Evolutionary conservation across 2,888 invertebrate genomes (phyloP), one percentile per base, ranked within the genome.

Genomic region (Allophyes oxyacanthae): DNA sequence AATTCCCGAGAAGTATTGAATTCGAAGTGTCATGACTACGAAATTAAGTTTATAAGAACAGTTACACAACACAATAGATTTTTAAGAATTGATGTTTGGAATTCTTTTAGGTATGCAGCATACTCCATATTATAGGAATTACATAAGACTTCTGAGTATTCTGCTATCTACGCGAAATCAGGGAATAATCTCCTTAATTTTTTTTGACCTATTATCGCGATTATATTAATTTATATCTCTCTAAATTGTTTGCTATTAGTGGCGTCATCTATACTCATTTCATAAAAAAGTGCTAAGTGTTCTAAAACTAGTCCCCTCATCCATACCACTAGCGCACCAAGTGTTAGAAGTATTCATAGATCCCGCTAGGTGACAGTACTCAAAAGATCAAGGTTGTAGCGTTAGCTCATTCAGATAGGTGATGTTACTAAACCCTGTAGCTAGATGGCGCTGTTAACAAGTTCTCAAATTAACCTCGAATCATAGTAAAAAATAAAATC

Each of bases 11-110:
- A 74, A 81, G 70, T 61, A 55, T 64, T 66, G 54, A 66, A 67
- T 65, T 71, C 70, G 46, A 62, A 77, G 69, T 72, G 73, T 59
- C 73, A 69, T 67, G 77, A 79, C 77, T 77, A 70, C 72, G 60
- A 75, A 75, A 77, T 72, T 53, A 68, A 45, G 62, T 71, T 64
- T 51, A 26, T 71, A 77, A 65, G 63, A 70, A 73, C 64, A 73
- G 75, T 78, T 75, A 77, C 59, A 74, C 67, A 65, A 77, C 74
- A 77, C 69, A 80, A 79, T 81, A 61, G 73, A 68, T 63, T 72
- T 72, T 65, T 62, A 70, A 68, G 73, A 72, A 79, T 67, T 49
- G 66, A 53, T 48, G 49, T 43, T 42, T 52, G 46, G 26, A 15
- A 14, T 9, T 13, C n/a, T 59, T 48, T 26, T 20, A 4, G 20